phyloP scores from a whole-genome alignment of 2,113 vertebrate species.

The Zosterops japonicus region DNA sequence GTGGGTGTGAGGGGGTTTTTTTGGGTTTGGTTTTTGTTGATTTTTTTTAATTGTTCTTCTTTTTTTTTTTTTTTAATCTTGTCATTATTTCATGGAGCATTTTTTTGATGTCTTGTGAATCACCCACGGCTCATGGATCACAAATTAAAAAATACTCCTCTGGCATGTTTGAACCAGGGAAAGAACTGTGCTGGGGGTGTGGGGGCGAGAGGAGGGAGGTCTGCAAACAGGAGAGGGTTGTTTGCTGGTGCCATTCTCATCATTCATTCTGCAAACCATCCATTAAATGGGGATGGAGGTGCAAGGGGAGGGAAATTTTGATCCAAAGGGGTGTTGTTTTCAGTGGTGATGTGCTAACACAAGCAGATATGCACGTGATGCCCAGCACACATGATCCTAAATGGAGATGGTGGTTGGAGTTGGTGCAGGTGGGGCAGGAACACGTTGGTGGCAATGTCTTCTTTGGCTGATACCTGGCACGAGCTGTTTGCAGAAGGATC shows the following conservation, averaged over 20 bases:
- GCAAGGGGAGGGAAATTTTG: not conserved
- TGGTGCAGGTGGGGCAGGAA: rapidly evolving
- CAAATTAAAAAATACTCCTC: constrained; percentile 39
- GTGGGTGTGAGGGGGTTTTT: not conserved
- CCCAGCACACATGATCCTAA: rapidly evolving
- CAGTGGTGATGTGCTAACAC: not conserved
- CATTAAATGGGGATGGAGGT: not conserved
- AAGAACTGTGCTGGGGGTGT: not conserved
- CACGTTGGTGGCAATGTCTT: rapidly evolving
- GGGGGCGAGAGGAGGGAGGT: not conserved
- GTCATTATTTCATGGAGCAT: constrained; percentile 26
- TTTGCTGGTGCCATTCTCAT: not conserved
- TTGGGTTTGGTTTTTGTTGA: not conserved
- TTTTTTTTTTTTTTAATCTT: not conserved
- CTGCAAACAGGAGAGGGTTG: not conserved
- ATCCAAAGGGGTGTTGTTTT: not conserved
- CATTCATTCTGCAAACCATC: not conserved
- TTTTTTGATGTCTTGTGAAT: constrained; percentile 59
- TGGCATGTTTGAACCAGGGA: constrained; percentile 5
- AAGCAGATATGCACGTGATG: rapidly evolving
- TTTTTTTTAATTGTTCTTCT: not conserved
- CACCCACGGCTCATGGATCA: constrained; percentile 30
- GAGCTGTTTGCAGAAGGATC: not conserved
- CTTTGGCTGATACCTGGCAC: rapidly evolving
- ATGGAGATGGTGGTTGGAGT: rapidly evolving